phyloP scores from a whole-genome alignment of 2,797 vertebrate genomes.

The Sebastes diaconus region DNA sequence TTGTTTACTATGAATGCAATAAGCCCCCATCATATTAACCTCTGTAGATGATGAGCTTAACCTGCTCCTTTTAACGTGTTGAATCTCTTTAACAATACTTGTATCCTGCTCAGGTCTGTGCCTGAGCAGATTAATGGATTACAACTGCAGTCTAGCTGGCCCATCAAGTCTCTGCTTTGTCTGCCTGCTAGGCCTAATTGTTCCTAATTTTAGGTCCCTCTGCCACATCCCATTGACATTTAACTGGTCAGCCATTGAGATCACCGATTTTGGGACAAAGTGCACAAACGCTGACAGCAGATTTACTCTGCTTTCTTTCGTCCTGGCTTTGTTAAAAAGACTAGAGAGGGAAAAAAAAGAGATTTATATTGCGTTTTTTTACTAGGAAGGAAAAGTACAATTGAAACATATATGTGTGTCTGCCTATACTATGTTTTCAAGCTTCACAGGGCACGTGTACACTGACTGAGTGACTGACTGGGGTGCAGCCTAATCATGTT shows the following conservation, averaged over 20 bases:
- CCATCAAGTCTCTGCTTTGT: constrained; percentile 48
- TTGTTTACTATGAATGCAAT: not conserved
- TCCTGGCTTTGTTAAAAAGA: not conserved
- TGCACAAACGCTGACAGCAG: constrained; percentile 10
- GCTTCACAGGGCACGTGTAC: not conserved
- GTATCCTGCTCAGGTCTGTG: constrained; percentile 13
- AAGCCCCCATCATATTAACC: not conserved
- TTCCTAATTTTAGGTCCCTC: constrained; percentile 68
- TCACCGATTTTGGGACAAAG: constrained; percentile 39
- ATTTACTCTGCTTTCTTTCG: constrained; percentile 11
- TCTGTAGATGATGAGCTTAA: constrained; percentile 16
- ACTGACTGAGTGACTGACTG: constrained; percentile 5
- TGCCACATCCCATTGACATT: constrained; percentile 49
- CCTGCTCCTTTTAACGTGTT: constrained; percentile 37
- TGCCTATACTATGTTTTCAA: not conserved
- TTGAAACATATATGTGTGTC: not conserved
- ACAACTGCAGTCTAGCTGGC: constrained; percentile 43
- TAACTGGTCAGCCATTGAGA: constrained; percentile 38
- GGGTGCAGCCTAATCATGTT: not conserved
- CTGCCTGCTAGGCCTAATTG: constrained; percentile 62
- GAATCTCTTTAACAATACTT: constrained; percentile 12
- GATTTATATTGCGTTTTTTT: not conserved
- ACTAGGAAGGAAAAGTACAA: not conserved
- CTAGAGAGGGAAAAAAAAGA: not conserved
- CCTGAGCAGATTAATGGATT: constrained; percentile 54